Evolutionary conservation across 2,113 vertebrate species (phyloP).

Genomic region (Deroptyus accipitrinus): DNA sequence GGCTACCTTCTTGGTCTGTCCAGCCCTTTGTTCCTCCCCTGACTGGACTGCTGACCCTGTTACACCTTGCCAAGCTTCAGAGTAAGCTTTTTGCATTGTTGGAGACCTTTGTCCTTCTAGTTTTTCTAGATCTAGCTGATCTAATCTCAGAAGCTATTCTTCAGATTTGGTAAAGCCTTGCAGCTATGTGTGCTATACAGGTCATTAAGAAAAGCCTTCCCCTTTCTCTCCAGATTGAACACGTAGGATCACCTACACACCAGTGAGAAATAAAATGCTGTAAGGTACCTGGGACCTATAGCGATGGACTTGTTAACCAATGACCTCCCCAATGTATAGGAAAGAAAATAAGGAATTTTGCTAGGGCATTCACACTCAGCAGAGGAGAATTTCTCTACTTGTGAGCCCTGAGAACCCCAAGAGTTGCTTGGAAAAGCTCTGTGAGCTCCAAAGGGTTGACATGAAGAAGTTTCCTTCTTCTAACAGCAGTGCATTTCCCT

Average conservation of each 20-base stretch:
- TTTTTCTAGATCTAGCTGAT: conserved; percentile 9
- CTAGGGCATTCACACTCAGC: neutral
- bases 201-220: neutral
- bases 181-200: neutral
- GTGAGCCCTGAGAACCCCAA: neutral
- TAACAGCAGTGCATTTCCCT: neutral
- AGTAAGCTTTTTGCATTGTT: neutral
- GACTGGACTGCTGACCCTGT: neutral
- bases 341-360: neutral
- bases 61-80: conserved; percentile 7
- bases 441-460: neutral
- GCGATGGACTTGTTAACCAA: neutral
- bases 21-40: conserved; percentile 4
- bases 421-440: neutral
- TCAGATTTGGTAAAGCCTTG: neutral
- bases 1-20: neutral
- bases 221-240: neutral
- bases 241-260: neutral
- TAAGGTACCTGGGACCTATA: neutral
- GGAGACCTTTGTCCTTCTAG: conserved; percentile 4
- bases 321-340: neutral
- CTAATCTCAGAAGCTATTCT: neutral
- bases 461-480: neutral
- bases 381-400: neutral
- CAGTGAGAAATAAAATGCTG: neutral